These are phyloP conservation scores for Crotalus viridis DNA, from an alignment of 2,113 vertebrate species.

Conservation along the genomic window DNA sequence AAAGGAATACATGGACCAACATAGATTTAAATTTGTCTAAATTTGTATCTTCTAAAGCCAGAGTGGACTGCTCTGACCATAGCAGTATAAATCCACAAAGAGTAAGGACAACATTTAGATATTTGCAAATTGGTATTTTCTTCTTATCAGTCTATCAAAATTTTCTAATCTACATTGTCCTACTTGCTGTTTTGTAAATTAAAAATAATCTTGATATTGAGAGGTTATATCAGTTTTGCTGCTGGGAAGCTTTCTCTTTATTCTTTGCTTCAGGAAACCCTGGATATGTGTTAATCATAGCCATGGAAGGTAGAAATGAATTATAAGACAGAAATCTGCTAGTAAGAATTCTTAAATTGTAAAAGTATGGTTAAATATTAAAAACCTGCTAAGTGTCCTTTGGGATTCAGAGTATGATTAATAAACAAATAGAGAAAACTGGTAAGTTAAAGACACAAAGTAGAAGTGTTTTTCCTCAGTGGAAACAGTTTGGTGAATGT, in stretches of 20 bases:
- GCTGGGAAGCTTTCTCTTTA: background rate
- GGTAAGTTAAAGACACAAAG: background rate
- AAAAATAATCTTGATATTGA: background rate
- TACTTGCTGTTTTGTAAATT: background rate
- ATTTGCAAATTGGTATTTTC: background rate
- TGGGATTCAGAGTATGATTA: background rate
- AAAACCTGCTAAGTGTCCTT: background rate
- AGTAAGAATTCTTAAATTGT: background rate
- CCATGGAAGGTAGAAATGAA: background rate
- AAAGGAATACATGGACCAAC: background rate
- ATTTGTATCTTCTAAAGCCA: background rate
- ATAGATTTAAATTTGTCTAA: background rate
- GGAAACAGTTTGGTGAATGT: background rate
- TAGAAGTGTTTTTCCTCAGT: background rate
- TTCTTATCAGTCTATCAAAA: background rate
- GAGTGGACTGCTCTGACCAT: background rate
- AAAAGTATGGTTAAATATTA: background rate
- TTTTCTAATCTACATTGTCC: background rate
- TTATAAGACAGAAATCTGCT: background rate
- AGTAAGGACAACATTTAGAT: background rate
- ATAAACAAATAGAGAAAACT: background rate
- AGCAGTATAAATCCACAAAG: background rate
- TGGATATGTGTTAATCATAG: background rate
- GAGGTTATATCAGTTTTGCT: background rate
- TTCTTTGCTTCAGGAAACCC: background rate